phyloP scores from a whole-genome alignment of 2,888 invertebrate species.

The Drosophila leonis region DNA sequence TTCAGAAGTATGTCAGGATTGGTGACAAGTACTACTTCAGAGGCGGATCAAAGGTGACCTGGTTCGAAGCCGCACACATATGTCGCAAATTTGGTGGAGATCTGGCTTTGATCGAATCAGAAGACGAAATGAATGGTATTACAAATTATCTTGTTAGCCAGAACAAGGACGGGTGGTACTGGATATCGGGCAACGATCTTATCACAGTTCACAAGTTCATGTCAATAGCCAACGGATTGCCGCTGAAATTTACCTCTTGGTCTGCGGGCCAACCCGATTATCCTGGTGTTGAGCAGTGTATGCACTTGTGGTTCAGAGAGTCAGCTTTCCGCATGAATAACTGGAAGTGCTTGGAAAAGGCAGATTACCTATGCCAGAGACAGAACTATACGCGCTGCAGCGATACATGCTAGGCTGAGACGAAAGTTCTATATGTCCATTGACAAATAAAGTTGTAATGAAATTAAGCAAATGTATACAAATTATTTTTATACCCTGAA shows the following conservation, averaged over 20 bases:
- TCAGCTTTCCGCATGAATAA: constrained; percentile 44
- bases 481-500: constrained; percentile 12
- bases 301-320: constrained; percentile 35
- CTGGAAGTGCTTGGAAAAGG: constrained; percentile 17
- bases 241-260: constrained; percentile 32
- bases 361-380: constrained; percentile 36
- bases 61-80: constrained; percentile 40
- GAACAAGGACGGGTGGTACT: constrained; percentile 19
- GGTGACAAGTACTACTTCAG: constrained; percentile 42
- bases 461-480: neutral
- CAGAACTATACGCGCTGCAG: constrained; percentile 27
- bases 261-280: constrained; percentile 37
- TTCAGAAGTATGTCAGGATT: constrained; percentile 16
- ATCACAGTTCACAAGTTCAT: constrained; percentile 8
- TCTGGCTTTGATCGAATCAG: constrained; percentile 41
- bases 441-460: neutral
- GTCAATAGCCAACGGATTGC: constrained; percentile 33
- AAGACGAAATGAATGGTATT: constrained; percentile 34
- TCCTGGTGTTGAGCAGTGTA: constrained; percentile 37
- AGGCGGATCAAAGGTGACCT: constrained; percentile 20
- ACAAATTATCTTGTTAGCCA: constrained; percentile 15
- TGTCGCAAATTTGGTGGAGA: constrained; percentile 47
- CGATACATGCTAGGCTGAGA: neutral
- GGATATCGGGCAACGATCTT: constrained; percentile 52
- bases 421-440: neutral